These are phyloP conservation scores for Drosophila nikananu DNA, from an alignment of 1,140 invertebrate genomes.

Conservation along the genomic window DNA sequence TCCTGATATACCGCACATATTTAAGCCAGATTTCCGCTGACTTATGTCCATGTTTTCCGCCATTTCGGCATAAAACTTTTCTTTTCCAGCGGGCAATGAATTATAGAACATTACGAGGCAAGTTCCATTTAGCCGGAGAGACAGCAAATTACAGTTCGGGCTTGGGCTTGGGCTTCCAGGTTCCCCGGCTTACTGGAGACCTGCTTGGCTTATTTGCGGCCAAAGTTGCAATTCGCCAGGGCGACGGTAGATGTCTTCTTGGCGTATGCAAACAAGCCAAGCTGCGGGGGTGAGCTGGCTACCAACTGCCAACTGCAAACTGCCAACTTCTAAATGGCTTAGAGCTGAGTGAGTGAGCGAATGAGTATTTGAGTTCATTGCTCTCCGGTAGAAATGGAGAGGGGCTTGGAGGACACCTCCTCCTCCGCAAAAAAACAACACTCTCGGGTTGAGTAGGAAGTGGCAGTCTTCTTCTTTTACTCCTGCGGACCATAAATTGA, in stretches of 20 bases:
- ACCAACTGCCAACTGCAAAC: slow-evolving; percentile 6
- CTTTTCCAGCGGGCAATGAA: slow-evolving; percentile 59
- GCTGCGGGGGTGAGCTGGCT: slow-evolving; percentile 42
- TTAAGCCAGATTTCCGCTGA: slow-evolving; percentile 23
- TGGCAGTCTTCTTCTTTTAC: slow-evolving; percentile 37
- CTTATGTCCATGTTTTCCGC: slow-evolving; percentile 48
- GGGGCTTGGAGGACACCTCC: slow-evolving; percentile 14
- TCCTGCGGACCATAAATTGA: slow-evolving; percentile 71
- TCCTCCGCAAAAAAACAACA: slow-evolving; percentile 6
- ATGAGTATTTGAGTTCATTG: slow-evolving; percentile 58
- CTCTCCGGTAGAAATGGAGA: slow-evolving; percentile 25
- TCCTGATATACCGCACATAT: slow-evolving; percentile 11
- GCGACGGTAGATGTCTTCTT: slow-evolving; percentile 33
- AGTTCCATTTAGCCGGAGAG: slow-evolving; percentile 64
- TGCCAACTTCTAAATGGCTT: slow-evolving; percentile 52
- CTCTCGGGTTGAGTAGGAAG: slow-evolving; percentile 40
- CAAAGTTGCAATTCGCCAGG: slow-evolving; percentile 56
- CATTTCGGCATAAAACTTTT: slow-evolving; percentile 38
- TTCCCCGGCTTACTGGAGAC: slow-evolving; percentile 18
- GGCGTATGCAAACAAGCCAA: slow-evolving; percentile 60
- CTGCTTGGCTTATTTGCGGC: slow-evolving; percentile 53
- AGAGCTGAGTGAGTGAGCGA: slow-evolving; percentile 37
- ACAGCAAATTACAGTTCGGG: slow-evolving; percentile 63
- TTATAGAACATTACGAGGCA: slow-evolving; percentile 75
- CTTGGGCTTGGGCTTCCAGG: slow-evolving; percentile 1